These are phyloP conservation scores for Tuberolachnus salignus DNA, from an alignment of 2,888 invertebrate species.

Conservation along the genomic window DNA sequence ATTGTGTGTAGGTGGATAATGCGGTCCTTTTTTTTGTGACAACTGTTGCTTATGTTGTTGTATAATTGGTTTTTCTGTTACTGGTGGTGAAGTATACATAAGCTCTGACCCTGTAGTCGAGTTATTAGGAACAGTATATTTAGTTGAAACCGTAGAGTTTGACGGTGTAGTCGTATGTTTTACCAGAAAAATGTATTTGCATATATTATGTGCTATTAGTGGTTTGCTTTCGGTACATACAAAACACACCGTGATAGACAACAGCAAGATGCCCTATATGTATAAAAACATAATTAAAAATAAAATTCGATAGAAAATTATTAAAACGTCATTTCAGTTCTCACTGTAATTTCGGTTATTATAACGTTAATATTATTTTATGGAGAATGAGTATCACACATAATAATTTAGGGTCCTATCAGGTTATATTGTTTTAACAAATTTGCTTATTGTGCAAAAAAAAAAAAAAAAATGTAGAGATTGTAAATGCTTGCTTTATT, in stretches of 20 bases:
- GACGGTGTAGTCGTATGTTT: background rate
- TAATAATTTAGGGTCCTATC: too few species aligned
- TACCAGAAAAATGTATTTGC: background rate
- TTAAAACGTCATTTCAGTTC: too few species aligned
- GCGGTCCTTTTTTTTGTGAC: background rate
- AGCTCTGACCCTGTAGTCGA: background rate
- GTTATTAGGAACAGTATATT: background rate
- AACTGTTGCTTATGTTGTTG: too few species aligned
- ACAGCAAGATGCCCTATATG: conserved; percentile 3
- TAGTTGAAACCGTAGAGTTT: background rate
- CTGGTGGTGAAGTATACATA: too few species aligned
- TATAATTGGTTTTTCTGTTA: too few species aligned
- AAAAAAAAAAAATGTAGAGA: too few species aligned
- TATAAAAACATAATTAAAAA: background rate
- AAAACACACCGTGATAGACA: background rate
- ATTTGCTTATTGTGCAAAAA: too few species aligned
- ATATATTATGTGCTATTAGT: background rate
- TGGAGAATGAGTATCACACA: too few species aligned
- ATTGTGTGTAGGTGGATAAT: background rate
- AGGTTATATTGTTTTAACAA: too few species aligned
- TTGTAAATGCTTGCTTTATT: too few species aligned
- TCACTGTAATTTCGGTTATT: too few species aligned
- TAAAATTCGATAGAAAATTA: background rate
- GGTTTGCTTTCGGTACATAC: background rate
- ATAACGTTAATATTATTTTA: background rate